These are phyloP conservation scores for Pachyramphus minor DNA, from an alignment of 2,113 vertebrate species.

Conservation along the genomic window DNA sequence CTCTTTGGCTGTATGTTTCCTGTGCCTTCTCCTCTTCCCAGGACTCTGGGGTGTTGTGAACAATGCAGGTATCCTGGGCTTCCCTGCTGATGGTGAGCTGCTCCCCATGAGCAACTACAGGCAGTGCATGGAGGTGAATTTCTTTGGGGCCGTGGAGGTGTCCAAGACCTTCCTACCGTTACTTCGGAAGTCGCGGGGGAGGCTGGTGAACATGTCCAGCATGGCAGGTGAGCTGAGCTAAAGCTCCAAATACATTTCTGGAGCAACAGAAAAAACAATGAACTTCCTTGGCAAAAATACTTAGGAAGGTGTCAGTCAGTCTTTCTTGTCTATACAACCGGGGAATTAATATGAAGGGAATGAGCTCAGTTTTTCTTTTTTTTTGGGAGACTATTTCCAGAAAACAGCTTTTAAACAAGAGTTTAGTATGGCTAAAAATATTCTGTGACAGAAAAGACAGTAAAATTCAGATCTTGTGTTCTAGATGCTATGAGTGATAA, in stretches of 20 bases:
- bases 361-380: background rate
- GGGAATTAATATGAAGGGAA: background rate
- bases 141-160: slow-evolving; percentile 79
- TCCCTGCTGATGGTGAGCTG: slow-evolving; percentile 74
- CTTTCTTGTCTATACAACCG: background rate
- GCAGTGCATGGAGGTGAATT: slow-evolving; percentile 84
- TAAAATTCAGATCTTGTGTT: background rate
- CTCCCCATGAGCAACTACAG: slow-evolving; percentile 72
- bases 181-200: slow-evolving; percentile 79
- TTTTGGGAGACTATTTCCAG: background rate
- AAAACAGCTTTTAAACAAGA: background rate
- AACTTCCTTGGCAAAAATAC: background rate
- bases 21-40: slow-evolving; percentile 53
- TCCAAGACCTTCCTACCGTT: slow-evolving; percentile 83
- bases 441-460: background rate
- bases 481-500: background rate
- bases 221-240: slow-evolving; percentile 76
- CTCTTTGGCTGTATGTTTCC: background rate
- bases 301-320: background rate
- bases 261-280: background rate
- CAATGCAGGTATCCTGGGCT: slow-evolving; percentile 81
- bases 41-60: slow-evolving; percentile 89
- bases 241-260: background rate
- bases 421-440: background rate
- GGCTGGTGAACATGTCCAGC: slow-evolving; percentile 83